Evolutionary conservation across 2,797 vertebrate species (phyloP), one percentile per base, ranked within the genome.

Genomic region (Octomys mimax): DNA sequence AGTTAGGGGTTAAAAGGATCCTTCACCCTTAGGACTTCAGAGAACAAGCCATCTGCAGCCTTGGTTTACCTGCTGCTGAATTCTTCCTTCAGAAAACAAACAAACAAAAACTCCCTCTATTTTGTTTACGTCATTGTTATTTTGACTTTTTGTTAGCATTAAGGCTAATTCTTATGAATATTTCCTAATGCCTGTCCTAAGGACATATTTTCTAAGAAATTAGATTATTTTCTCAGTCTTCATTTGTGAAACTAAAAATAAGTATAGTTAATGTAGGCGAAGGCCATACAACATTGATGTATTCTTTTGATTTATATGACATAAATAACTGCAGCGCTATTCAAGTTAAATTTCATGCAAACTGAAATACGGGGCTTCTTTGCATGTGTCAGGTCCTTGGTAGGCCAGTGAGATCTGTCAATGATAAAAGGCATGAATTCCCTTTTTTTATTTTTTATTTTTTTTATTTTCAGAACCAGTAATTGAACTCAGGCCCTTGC

Each of bases 41-140:
- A 46, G 36, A 89, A 19, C 39, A 84, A 82, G 14, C 5, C 36
- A 22, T 46, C 11, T 80, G 54, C 4, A 59, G 18, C 13, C 3
- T 7, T 86, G 42, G 14, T n/a, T 91, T 62, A 13, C 31, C 28
- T 42, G 66, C 9, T 28, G 5, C 59, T 54, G 79, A 52, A 57
- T 77, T 91, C 78, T 95, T 46, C 22, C 84, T 61, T 90, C 39
- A 88, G 62, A 49, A 91, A 85, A 95, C 71, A 83, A 85, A 95
- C 71, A 83, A 91, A 61, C 36, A 57, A 57, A 57, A 57, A 18
- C 54, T 57, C 54, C 14, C 4, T 39, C 26, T 86, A 31, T 86
- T 19, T 26, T 88, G 36, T 80, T 79, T 95, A 83, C 90, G 24
- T 92, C 18, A 49, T 46, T 18, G 14, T 88, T 66, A 85, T 73